These are phyloP conservation scores for Manis pentadactyla DNA, from an alignment of 2,797 vertebrate species.

Conservation along the genomic window DNA sequence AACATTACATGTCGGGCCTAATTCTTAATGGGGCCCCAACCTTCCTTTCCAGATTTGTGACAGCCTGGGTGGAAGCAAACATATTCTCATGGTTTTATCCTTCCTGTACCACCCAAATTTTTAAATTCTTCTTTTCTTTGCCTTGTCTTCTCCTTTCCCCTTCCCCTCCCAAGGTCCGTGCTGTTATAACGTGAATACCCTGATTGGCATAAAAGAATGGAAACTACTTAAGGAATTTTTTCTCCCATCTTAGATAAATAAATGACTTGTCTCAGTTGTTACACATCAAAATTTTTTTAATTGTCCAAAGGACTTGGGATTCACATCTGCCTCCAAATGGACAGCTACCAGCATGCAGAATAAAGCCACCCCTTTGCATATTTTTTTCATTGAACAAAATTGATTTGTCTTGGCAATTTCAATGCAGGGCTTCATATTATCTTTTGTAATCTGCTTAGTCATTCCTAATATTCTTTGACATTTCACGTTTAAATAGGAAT, in stretches of 20 bases:
- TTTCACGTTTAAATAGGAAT: conserved; percentile 59
- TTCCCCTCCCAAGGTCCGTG: neutral
- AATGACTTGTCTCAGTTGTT: conserved; percentile 45
- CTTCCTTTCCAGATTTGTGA: conserved; percentile 67
- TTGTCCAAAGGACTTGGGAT: conserved; percentile 52
- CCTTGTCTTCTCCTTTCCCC: neutral
- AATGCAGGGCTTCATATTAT: neutral
- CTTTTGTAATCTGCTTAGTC: conserved; percentile 21
- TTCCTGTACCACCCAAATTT: neutral
- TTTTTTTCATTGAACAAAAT: conserved; percentile 50
- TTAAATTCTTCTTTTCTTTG: conserved; percentile 54
- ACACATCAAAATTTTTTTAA: conserved; percentile 19
- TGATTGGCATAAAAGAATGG: conserved; percentile 65
- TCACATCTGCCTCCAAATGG: conserved; percentile 31
- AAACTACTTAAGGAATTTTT: conserved; percentile 72
- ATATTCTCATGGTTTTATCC: conserved; percentile 38
- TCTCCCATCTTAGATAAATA: conserved; percentile 63
- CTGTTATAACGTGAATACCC: conserved; percentile 8
- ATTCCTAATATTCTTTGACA: neutral
- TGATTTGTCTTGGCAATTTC: conserved; percentile 34
- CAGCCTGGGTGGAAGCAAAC: conserved; percentile 4
- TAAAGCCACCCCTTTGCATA: conserved; percentile 24
- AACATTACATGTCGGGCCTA: conserved; percentile 40
- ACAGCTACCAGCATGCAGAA: neutral
- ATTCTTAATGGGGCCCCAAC: conserved; percentile 41